Percentiles rank a stretch among this genome's conserved stretches.
These are phyloP conservation scores for Phyllopteryx taeniolatus DNA, from an alignment of 2,113 vertebrate species.

Conservation along the genomic window DNA sequence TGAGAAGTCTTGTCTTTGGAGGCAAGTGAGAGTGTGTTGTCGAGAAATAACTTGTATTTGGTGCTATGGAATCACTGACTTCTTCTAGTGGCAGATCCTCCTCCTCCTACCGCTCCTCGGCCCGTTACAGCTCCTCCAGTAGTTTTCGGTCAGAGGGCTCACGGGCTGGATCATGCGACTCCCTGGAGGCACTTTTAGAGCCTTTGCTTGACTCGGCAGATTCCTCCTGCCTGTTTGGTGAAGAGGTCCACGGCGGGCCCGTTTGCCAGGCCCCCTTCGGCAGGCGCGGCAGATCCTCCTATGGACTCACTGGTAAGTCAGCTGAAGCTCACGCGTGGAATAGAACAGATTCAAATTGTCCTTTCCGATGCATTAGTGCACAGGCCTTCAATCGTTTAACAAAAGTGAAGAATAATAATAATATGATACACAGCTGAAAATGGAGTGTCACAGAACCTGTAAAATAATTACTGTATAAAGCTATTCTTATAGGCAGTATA, in stretches of 20 bases:
- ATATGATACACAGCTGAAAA: not conserved
- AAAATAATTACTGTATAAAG: not conserved
- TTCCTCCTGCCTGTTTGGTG: conserved; percentile 55
- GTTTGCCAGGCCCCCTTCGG: conserved; percentile 41
- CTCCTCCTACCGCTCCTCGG: conserved; percentile 51
- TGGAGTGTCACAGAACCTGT: not conserved
- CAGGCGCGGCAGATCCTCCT: conserved; percentile 55
- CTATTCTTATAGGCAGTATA: not conserved
- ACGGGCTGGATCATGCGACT: conserved; percentile 28
- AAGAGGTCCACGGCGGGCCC: conserved; percentile 38
- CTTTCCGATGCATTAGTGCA: not conserved
- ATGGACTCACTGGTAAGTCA: conserved; percentile 60
- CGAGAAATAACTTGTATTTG: not conserved
- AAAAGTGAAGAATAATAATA: not conserved
- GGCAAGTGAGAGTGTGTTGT: not conserved
- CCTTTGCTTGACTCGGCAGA: conserved; percentile 53
- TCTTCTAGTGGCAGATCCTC: conserved; percentile 68
- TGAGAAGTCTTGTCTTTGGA: not conserved
- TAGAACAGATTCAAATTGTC: not conserved
- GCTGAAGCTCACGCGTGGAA: not conserved
- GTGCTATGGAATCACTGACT: conserved; percentile 64
- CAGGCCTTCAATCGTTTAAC: not conserved
- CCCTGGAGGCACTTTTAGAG: conserved; percentile 62
- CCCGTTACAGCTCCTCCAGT: conserved; percentile 65
- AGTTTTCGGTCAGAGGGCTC: conserved; percentile 59